Base-by-base conservation (phyloP, 2,113 vertebrate genomes). In the Mugil cephalus region DNA sequence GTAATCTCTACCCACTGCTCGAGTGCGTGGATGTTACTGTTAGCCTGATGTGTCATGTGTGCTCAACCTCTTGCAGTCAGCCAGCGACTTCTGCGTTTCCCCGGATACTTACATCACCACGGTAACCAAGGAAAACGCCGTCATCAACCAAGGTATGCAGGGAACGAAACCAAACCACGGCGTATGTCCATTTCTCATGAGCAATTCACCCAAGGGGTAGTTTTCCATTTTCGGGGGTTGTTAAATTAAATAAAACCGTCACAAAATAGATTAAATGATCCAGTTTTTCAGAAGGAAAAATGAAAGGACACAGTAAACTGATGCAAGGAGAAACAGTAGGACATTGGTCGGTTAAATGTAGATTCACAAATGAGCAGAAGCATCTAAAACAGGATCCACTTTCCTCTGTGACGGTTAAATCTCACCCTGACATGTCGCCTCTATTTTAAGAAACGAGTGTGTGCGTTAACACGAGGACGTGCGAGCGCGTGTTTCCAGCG, bases 21-120 rank as follows among this genome's bases (percentile, higher is more conserved):
- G 6, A 56, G 73, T 8, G 61, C 5, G 19, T 7, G 30, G 47
- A 45, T 66, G 39, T 19, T 64, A 61, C 75, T 77, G 69, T 77
- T n/a, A 75, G 74, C 36, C 36, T 80, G 59, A 85, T 77, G 63
- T 77, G 80, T 82, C 34, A 48, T 85, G 63, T 80, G 65, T 84
- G 47, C 18, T 79, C 36, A 45, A 10, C 51, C 9, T 17, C 69
- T 67, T 47, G 56, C 62, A 98, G 96, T 96, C 95, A 38, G 95
- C 96, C 90, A 97, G 96, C 40, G 97, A 98, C 85, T 98, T 98
- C 90, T 98, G 97, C 34, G 91, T 96, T 50, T 95, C 95, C 68
- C 97, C 97, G 0, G 95, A 98, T 82, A 89, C 93, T 62, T 98
- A 95, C 0, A 83, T 98, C 83, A 94, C 94, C 89, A 92, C 92